These are phyloP conservation scores for Labroides dimidiatus DNA, from an alignment of 2,797 vertebrate genomes.

Conservation along the genomic window DNA sequence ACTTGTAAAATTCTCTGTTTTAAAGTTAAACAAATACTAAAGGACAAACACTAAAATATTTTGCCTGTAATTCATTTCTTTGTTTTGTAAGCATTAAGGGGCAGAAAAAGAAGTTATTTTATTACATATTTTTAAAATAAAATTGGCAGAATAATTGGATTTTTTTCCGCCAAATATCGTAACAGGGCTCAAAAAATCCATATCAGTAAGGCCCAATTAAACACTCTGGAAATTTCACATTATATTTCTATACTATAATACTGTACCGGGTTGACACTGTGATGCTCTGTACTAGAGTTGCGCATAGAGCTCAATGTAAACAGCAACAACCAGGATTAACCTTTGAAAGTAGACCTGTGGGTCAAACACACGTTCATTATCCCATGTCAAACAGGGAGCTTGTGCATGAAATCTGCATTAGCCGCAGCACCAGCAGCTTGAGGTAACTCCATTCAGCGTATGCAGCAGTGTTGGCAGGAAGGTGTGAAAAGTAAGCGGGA, in stretches of 20 bases:
- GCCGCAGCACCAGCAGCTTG: constrained; percentile 4
- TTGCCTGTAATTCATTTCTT: too few relatives aligned
- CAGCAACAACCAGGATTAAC: constrained; percentile 5
- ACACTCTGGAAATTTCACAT: too few relatives aligned
- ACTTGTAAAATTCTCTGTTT: too few relatives aligned
- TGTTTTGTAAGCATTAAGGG: too few relatives aligned
- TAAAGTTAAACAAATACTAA: too few relatives aligned
- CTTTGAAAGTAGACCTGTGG: neutral
- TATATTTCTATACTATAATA: neutral
- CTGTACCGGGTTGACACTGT: neutral
- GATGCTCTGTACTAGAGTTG: neutral
- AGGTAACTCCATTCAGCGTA: constrained; percentile 13
- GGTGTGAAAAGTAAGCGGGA: constrained; percentile 12
- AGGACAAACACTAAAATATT: too few relatives aligned
- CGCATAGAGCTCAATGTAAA: constrained; percentile 12
- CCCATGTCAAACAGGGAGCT: constrained; percentile 12
- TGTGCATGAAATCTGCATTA: constrained; percentile 24
- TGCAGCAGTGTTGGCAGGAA: neutral
- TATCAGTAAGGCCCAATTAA: too few relatives aligned
- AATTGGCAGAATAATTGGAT: too few relatives aligned
- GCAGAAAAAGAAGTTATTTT: too few relatives aligned
- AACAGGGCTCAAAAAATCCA: too few relatives aligned
- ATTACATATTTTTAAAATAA: too few relatives aligned
- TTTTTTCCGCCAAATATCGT: too few relatives aligned
- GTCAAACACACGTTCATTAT: constrained; percentile 27